Evolutionary conservation across 2,113 vertebrate species (phyloP).

Genomic region (Myotis davidii): DNA sequence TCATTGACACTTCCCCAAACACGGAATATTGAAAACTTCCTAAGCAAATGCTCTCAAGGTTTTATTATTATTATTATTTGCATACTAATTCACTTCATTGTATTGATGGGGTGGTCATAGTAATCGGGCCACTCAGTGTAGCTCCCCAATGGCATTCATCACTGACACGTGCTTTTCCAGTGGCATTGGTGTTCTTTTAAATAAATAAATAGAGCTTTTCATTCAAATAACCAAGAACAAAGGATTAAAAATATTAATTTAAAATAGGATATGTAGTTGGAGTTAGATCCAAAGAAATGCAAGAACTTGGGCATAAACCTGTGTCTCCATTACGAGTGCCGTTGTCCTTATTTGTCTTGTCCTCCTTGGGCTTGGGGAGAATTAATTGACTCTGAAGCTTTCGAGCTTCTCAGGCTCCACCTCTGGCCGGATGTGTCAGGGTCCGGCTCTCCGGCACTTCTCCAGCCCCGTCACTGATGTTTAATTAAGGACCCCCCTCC

Average conservation of each 20-base stretch:
- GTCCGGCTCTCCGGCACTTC: background rate
- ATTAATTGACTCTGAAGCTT: background rate
- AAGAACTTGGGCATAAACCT: background rate
- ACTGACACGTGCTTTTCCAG: background rate
- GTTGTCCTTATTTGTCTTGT: background rate
- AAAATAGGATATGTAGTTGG: background rate
- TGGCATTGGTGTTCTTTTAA: background rate
- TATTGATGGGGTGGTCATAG: too few species aligned
- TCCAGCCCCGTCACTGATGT: background rate
- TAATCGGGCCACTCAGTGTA: too few species aligned
- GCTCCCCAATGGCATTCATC: background rate
- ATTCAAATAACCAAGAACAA: constrained; percentile 36
- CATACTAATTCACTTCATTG: too few species aligned
- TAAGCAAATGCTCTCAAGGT: too few species aligned
- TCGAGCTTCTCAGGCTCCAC: background rate
- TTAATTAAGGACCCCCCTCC: background rate
- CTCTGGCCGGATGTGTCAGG: background rate
- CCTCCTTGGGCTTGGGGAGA: background rate
- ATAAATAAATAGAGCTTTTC: background rate
- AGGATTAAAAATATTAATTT: background rate
- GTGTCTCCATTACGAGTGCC: background rate
- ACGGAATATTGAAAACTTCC: too few species aligned
- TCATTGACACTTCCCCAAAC: too few species aligned
- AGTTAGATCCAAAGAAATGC: background rate
- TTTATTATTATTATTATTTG: too few species aligned